These are phyloP conservation scores for Gallinago nigripennis DNA, from an alignment of 2,797 vertebrate genomes.

Conservation along the genomic window DNA sequence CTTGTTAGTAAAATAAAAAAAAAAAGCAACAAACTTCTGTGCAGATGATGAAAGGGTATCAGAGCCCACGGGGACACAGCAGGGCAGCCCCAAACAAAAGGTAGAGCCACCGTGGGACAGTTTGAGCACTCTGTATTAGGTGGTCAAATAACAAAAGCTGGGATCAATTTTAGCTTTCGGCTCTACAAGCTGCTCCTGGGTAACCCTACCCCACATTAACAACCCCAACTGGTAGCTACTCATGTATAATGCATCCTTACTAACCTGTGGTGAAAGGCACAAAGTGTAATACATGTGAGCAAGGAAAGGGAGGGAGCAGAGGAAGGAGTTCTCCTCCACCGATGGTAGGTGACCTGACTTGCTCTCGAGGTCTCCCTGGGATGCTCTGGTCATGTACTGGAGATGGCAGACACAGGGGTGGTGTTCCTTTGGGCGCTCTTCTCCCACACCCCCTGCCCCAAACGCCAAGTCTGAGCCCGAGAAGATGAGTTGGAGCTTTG, in stretches of 20 bases:
- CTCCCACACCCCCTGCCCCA: background rate
- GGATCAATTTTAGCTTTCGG: background rate
- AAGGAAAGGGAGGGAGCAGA: background rate
- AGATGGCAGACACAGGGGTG: accelerated
- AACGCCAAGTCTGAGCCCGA: accelerated
- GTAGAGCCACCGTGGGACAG: background rate
- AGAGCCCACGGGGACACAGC: background rate
- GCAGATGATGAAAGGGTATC: background rate
- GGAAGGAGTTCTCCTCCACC: background rate
- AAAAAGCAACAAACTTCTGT: background rate
- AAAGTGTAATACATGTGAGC: background rate
- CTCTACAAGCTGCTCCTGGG: conserved; percentile 28
- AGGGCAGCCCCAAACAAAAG: background rate
- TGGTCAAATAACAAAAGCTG: background rate
- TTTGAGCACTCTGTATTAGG: background rate
- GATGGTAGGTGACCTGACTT: background rate
- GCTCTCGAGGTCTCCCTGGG: background rate
- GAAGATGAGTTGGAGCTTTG: background rate
- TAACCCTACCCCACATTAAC: conserved; percentile 6
- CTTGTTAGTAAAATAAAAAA: background rate
- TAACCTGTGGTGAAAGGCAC: conserved; percentile 20
- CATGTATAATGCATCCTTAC: conserved; percentile 37
- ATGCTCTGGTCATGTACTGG: background rate
- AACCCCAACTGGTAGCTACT: background rate
- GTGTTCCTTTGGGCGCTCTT: background rate